Conservation (phyloP, 2,888 invertebrate species). For the Phyllotreta striolata region DNA sequence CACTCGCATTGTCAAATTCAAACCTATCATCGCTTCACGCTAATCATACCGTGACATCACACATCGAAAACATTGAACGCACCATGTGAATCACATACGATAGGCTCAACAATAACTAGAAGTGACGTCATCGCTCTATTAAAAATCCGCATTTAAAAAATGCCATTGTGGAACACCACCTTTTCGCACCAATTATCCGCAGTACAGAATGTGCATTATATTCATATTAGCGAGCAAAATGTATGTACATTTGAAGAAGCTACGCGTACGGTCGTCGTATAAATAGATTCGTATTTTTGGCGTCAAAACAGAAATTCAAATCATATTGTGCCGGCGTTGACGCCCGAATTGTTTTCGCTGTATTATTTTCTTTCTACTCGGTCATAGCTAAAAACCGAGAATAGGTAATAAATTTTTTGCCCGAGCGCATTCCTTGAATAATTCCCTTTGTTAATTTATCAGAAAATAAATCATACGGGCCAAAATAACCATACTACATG, state of each 20-base stretch:
- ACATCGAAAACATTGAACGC: no score
- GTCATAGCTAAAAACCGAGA: slow-evolving; percentile 10
- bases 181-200: no score
- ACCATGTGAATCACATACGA: no score
- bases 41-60: no score
- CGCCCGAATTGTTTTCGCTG: neutral
- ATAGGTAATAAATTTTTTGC: slow-evolving; percentile 7
- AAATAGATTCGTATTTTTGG: slow-evolving; percentile 28
- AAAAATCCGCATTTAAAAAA: no score
- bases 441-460: neutral
- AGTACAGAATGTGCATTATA: no score
- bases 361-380: slow-evolving; percentile 12
- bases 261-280: slow-evolving; percentile 11
- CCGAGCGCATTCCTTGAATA: neutral
- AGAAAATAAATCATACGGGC: neutral
- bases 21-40: no score
- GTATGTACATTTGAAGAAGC: neutral
- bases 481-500: neutral
- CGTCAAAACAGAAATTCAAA: slow-evolving; percentile 27
- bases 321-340: slow-evolving; percentile 19
- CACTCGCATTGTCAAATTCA: no score
- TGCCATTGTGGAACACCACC: no score
- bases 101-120: no score
- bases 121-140: no score
- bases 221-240: no score